Percentiles rank a stretch among this genome's conserved stretches.
These are phyloP conservation scores for Chironomus tepperi DNA, from an alignment of 1,140 invertebrate genomes.

Conservation along the genomic window DNA sequence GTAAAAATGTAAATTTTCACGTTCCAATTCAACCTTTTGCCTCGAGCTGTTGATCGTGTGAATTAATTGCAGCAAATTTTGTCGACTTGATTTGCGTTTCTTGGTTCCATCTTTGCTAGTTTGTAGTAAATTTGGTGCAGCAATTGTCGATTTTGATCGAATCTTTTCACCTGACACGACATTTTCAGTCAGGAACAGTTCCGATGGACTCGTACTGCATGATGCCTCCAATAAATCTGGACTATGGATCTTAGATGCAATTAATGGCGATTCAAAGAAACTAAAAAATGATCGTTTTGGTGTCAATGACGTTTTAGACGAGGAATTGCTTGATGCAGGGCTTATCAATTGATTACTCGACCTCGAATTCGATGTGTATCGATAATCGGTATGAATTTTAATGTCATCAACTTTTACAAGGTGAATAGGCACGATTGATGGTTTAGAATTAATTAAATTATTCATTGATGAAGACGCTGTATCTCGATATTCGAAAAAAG, in stretches of 20 bases:
- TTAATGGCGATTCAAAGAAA: background rate
- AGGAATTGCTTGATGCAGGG: background rate
- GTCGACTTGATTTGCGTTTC: slow-evolving; percentile 44
- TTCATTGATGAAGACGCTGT: background rate
- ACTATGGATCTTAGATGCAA: slow-evolving; percentile 32
- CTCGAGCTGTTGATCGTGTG: slow-evolving; percentile 60
- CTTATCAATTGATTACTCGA: background rate
- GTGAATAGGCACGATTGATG: background rate
- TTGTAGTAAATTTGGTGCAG: slow-evolving; percentile 43
- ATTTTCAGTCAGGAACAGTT: slow-evolving; percentile 26
- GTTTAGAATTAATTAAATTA: too few species aligned
- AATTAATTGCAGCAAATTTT: slow-evolving; percentile 65
- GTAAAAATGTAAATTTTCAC: slow-evolving; percentile 81
- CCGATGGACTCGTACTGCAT: slow-evolving; percentile 31
- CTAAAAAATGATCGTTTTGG: background rate
- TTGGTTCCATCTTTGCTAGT: slow-evolving; percentile 28
- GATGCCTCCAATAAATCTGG: slow-evolving; percentile 32
- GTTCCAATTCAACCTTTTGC: slow-evolving; percentile 67
- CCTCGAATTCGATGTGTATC: background rate
- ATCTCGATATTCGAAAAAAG: background rate
- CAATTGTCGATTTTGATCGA: background rate
- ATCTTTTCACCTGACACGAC: background rate
- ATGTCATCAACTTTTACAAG: slow-evolving; percentile 26
- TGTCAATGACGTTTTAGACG: slow-evolving; percentile 12
- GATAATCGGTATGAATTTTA: slow-evolving; percentile 26